Conservation (phyloP, 2,888 invertebrate genomes). For the Aphrophora alni region DNA sequence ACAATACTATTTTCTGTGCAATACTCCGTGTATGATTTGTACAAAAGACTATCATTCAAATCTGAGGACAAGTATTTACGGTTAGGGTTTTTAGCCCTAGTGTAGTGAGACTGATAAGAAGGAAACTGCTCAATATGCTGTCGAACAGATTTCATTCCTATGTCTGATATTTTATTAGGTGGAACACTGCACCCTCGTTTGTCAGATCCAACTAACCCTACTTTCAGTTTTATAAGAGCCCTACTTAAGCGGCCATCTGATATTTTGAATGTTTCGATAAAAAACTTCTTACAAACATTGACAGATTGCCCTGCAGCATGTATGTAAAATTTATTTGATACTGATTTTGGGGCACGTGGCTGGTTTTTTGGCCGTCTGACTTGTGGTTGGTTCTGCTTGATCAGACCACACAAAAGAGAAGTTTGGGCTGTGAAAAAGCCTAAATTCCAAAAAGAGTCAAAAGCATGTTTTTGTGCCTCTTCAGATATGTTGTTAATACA, state of each 20-base stretch:
- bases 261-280: slow-evolving; percentile 4
- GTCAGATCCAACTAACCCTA: slow-evolving; percentile 3
- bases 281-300: slow-evolving; percentile 18
- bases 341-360: background rate
- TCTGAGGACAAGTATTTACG: slow-evolving; percentile 11
- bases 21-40: background rate
- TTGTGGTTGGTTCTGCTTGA: background rate
- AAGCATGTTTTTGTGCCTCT: background rate
- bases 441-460: slow-evolving; percentile 12
- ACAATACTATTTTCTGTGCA: background rate
- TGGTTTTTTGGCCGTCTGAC: slow-evolving; percentile 3
- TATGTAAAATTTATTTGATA: background rate
- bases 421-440: slow-evolving; percentile 6
- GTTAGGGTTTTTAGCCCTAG: slow-evolving; percentile 4
- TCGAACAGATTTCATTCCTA: background rate
- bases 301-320: background rate
- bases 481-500: background rate
- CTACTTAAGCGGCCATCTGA: slow-evolving; percentile 7
- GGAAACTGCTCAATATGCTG: background rate
- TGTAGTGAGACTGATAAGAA: slow-evolving; percentile 1
- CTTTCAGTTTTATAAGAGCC: slow-evolving; percentile 9
- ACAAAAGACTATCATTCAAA: background rate
- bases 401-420: background rate
- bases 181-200: background rate
- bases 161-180: background rate